These are phyloP conservation scores for Nymphalis c-album DNA, from an alignment of 2,888 invertebrate species.

Conservation along the genomic window DNA sequence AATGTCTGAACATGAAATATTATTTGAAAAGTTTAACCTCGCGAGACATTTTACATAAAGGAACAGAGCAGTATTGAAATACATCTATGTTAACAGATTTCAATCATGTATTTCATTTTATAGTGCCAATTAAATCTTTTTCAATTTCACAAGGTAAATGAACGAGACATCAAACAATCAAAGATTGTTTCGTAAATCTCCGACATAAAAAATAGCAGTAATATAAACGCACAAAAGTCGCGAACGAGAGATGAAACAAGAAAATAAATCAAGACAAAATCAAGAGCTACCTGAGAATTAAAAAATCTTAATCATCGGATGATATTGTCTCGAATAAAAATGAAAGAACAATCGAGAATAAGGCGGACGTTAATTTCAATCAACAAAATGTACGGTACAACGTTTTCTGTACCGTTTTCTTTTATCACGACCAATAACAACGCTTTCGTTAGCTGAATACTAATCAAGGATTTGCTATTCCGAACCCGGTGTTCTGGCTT, in stretches of 20 bases:
- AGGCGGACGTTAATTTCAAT: constrained; percentile 30
- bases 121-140: too few relatives aligned
- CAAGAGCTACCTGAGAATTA: constrained; percentile 7
- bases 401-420: constrained; percentile 34
- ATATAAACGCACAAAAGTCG: background rate
- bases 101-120: too few relatives aligned
- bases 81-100: too few relatives aligned
- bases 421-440: constrained; percentile 39
- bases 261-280: background rate
- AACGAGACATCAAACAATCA: too few relatives aligned
- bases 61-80: too few relatives aligned
- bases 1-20: too few relatives aligned
- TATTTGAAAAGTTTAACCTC: too few relatives aligned
- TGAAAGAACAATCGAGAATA: constrained; percentile 7
- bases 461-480: constrained; percentile 38
- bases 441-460: constrained; percentile 30
- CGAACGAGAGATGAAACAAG: background rate
- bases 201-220: too few relatives aligned
- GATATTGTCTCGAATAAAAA: constrained; percentile 2
- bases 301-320: constrained; percentile 11
- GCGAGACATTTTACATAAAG: too few relatives aligned
- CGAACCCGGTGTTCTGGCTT: constrained; percentile 26
- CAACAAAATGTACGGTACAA: constrained; percentile 26
- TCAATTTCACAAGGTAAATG: too few relatives aligned
- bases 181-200: too few relatives aligned